Base-by-base conservation (phyloP, 37 sponge, comb jelly and placozoan species). In the Halichondria panicea region DNA sequence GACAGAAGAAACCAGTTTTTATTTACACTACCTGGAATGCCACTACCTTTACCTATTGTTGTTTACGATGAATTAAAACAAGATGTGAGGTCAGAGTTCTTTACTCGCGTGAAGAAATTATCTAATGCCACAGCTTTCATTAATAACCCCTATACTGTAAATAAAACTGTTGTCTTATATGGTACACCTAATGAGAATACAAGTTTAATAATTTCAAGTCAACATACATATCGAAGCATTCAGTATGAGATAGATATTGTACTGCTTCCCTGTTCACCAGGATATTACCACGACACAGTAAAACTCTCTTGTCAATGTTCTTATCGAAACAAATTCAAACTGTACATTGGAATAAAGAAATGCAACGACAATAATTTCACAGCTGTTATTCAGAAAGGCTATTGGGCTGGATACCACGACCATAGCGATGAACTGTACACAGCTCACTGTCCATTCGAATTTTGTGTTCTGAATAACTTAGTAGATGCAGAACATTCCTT, bases 381-480 rank as follows among this genome's bases (percentile, higher is more conserved):
- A 30, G 66, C 66, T 32, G 31, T 37, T 39, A 64, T 64, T 64
- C 7, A 32, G 15, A 36, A 32, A 9, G 39, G 39, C 3, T 34
- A 64, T 35, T 64, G 66, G 66, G 66, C 66, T 64, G 66, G 66
- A 36, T 64, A 32, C 12, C 35, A 64, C 37, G 9, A 64, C 8
- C 4, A 64, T 35, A 8, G 36, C 35, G 32, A 21, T 34, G 4
- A 24, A 30, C 32, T 30, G 8, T 64, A 11, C 66, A 64, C 66
- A 32, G 66, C 66, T 18, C 15, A 9, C 7, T 32, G 36, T 64
- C 36, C 12, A 32, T 36, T 64, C 9, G 7, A 64, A 19, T 7
- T 32, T 32, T 30, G 37, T 4, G 4, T 18, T 36, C 5, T 35
- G 4, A 36, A 6, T 30, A 35, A 4, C 35, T 7, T 19, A 32